Conservation (phyloP, 2,797 vertebrate genomes). For the Sebastes matsubarae region DNA sequence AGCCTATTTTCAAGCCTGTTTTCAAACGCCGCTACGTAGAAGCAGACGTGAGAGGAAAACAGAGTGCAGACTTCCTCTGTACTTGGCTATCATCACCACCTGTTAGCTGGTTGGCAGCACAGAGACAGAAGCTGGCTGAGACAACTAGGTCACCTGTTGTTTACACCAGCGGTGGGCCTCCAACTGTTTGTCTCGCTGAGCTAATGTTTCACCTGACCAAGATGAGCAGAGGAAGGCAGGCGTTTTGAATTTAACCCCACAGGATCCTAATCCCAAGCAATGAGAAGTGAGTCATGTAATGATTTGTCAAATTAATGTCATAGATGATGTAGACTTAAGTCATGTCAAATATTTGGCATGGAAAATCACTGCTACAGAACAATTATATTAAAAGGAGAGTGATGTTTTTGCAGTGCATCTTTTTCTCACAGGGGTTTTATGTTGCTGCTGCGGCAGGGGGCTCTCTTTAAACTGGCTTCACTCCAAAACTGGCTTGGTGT, state of each 20-base stretch:
- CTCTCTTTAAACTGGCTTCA: not conserved
- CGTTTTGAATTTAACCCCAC: not conserved
- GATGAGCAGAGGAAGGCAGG: not conserved
- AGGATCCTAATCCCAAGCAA: not conserved
- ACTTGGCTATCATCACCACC: conserved; percentile 6
- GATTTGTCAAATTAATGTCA: not conserved
- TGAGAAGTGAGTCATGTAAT: not conserved
- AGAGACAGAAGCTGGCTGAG: not conserved
- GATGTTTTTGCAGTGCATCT: not conserved
- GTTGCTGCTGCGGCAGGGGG: not conserved
- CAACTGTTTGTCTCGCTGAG: conserved; percentile 19
- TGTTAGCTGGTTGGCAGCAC: conserved; percentile 20
- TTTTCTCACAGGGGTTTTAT: conserved; percentile 31
- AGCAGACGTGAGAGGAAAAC: not conserved
- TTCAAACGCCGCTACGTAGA: conserved; percentile 22
- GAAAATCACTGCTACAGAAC: too few species aligned
- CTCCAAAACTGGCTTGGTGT: conserved; percentile 3
- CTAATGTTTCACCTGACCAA: conserved; percentile 72
- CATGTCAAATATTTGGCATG: not conserved
- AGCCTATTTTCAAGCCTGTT: conserved; percentile 13
- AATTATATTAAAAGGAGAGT: not conserved
- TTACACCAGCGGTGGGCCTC: conserved; percentile 45
- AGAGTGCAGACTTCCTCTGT: not conserved
- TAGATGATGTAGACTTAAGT: not conserved
- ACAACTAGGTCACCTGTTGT: conserved; percentile 71